phyloP scores from a whole-genome alignment of 2,888 invertebrate species.

The Saturnia japonica region DNA sequence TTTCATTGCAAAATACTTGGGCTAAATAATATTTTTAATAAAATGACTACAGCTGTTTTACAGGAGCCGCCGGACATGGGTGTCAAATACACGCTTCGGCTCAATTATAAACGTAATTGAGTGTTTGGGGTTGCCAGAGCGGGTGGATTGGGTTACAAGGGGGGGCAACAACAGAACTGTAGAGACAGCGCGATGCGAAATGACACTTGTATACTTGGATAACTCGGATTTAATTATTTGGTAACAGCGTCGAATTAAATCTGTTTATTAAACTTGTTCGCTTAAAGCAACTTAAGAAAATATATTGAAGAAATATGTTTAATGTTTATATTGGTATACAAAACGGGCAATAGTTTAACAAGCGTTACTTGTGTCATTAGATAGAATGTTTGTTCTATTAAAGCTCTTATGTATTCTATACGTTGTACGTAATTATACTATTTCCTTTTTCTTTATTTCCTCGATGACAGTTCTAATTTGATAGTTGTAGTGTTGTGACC shows the following conservation, averaged over 20 bases:
- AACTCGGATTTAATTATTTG: constrained; percentile 14
- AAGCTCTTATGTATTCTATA: too few species aligned
- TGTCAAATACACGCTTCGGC: constrained; percentile 64
- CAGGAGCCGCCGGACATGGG: constrained; percentile 44
- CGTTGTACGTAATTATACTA: too few species aligned
- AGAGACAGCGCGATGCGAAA: constrained; percentile 28
- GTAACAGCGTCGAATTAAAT: constrained; percentile 4
- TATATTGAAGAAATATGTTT: not conserved
- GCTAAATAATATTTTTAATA: constrained; percentile 10
- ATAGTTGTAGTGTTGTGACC: too few species aligned
- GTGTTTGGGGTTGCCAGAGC: constrained; percentile 48
- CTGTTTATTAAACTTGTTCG: constrained; percentile 7
- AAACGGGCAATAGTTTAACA: too few species aligned
- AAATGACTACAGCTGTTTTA: constrained; percentile 36
- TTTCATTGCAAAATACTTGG: not conserved
- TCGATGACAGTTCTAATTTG: too few species aligned
- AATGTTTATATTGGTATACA: not conserved
- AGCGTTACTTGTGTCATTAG: too few species aligned
- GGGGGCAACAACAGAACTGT: constrained; percentile 8
- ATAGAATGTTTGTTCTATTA: too few species aligned
- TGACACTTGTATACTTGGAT: constrained; percentile 35
- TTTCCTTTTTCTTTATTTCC: too few species aligned
- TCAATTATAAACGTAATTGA: constrained; percentile 76
- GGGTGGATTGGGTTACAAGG: constrained; percentile 19
- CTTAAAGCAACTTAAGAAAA: not conserved